These are phyloP conservation scores for Platyrinchus mystaceus DNA, from an alignment of 2,797 vertebrate genomes.

Conservation along the genomic window DNA sequence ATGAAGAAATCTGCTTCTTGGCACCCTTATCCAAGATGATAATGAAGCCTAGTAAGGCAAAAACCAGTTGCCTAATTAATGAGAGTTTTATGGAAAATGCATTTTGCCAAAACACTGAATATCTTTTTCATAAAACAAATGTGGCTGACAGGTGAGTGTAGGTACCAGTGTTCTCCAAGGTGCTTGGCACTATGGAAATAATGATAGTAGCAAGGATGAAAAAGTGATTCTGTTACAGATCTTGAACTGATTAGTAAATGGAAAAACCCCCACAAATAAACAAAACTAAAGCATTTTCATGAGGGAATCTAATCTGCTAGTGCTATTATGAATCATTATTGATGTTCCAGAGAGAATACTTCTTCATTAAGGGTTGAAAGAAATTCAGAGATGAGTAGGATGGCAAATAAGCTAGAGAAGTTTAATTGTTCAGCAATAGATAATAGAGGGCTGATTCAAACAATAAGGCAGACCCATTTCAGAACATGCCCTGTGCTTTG, in stretches of 20 bases:
- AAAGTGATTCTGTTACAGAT: not conserved
- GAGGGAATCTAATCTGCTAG: not conserved
- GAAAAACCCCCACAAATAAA: fast-evolving
- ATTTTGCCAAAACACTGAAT: not conserved
- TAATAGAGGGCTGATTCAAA: not conserved
- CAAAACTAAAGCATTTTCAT: not conserved
- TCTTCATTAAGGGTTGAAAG: not conserved
- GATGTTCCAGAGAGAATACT: not conserved
- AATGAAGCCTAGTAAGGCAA: not conserved
- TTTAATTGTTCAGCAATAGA: not conserved
- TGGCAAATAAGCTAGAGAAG: not conserved
- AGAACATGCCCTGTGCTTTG: not conserved
- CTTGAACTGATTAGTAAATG: not conserved
- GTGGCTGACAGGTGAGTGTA: not conserved
- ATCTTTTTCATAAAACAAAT: not conserved
- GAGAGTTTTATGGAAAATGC: not conserved
- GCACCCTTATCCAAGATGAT: not conserved
- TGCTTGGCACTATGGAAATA: not conserved
- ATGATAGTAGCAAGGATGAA: not conserved
- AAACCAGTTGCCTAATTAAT: not conserved
- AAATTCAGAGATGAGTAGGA: not conserved
- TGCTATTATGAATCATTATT: not conserved
- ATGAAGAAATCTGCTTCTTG: not conserved
- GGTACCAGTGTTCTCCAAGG: not conserved
- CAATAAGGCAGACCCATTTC: not conserved